Conservation (phyloP, 2,888 invertebrate genomes). For the Opisthograptis luteolata region DNA sequence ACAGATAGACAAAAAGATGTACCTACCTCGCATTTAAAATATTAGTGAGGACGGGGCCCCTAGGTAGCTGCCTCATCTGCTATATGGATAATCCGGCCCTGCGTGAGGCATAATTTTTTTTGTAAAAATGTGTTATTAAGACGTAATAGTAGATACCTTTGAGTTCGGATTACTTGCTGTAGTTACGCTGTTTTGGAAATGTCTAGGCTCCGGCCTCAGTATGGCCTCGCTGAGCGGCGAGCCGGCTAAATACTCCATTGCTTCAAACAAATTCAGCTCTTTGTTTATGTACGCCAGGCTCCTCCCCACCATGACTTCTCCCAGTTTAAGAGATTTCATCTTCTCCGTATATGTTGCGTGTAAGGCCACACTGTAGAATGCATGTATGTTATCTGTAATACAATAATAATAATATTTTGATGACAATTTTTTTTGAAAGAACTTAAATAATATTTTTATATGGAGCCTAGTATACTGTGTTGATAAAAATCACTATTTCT, state of each 20-base stretch:
- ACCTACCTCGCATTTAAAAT: no score
- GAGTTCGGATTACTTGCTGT: conserved; percentile 47
- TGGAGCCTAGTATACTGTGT: no score
- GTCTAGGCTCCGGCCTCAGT: conserved; percentile 80
- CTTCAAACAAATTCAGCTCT: conserved; percentile 85
- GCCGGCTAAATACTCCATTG: conserved; percentile 83
- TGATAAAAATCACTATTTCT: no score
- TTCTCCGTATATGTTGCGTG: conserved; percentile 68
- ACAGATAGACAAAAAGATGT: no score
- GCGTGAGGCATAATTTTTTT: no score
- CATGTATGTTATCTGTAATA: conserved; percentile 64
- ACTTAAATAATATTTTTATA: no score
- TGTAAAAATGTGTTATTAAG: background rate
- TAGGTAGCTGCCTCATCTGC: no score
- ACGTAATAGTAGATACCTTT: conserved; percentile 51
- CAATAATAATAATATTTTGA: background rate
- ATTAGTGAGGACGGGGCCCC: no score
- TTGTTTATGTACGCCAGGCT: conserved; percentile 68
- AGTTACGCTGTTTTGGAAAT: conserved; percentile 55
- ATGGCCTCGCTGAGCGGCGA: conserved; percentile 86
- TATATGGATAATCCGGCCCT: no score
- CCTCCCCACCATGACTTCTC: conserved; percentile 58
- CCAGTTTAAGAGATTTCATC: conserved; percentile 56
- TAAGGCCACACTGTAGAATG: conserved; percentile 66
- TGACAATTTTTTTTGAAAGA: no score